Base-by-base conservation (phyloP, 2,113 vertebrate species). In the Centrocercus urophasianus region DNA sequence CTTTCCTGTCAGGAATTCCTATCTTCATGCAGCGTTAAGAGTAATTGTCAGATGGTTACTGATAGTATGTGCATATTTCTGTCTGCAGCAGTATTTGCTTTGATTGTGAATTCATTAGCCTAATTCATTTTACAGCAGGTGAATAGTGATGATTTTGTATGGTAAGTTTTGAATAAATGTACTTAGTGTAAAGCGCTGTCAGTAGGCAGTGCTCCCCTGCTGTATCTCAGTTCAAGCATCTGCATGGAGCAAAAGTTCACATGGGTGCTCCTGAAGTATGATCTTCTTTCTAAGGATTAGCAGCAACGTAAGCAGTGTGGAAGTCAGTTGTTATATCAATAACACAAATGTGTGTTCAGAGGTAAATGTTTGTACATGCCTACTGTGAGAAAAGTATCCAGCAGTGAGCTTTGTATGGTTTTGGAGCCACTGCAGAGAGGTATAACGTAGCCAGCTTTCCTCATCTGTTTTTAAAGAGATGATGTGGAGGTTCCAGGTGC, bases 231-330 rank as follows among this genome's bases (percentile, higher is more conserved):
- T 71, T 83, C 15, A 72, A 2, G 0, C 30, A 11, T 57, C 61
- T 69, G 27, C 13, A 6, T 7, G 5, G n/a, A 17, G 15, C 67
- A 11, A 32, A 88, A 82, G 83, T 47, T 90, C 74, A 89, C 61
- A 56, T 18, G 69, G 86, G 65, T 93, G 57, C 65, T 89, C 56
- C 47, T 50, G 69, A 94, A 65, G 27, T 45, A 34, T 28, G 70
- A 65, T 88, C 77, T 95, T 8, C 70, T 82, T 84, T 90, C 52
- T 65, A 36, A 82, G 77, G 70, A 82, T 89, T 82, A 79, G 48
- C 43, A 52, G 47, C 74, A 92, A n/a, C 66, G 57, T 72, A 76
- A 83, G 70, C 57, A 83, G 24, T 81, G 65, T 84, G 73, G 43
- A 65, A 89, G 66, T 6, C 47, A 32, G 19, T 59, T 59, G 32